Percentiles rank a stretch among this genome's conserved stretches.
These are phyloP conservation scores for Oryzias dopingdopingensis DNA, from an alignment of 2,797 vertebrate species.

Conservation along the genomic window DNA sequence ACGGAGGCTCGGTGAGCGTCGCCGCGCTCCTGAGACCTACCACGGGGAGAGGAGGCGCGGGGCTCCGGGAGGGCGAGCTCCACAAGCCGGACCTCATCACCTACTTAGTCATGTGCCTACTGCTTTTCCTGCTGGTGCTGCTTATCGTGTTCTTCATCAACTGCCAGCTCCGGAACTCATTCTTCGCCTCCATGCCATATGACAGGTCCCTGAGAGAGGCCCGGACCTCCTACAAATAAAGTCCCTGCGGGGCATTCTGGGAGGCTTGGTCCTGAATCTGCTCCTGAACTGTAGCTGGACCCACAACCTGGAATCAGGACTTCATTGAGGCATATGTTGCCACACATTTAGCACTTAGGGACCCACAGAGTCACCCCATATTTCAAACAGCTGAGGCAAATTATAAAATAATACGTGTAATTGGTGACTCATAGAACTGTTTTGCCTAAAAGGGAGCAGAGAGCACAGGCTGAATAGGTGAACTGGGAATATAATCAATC, in stretches of 20 bases:
- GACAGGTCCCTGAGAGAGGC: constrained; percentile 95
- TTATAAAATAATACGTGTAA: constrained; percentile 18
- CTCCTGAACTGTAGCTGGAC: constrained; percentile 20
- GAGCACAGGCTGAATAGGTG: not conserved
- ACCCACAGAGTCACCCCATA: not conserved
- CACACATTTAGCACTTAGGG: not conserved
- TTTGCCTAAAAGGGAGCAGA: constrained; percentile 4
- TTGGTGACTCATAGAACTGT: constrained; percentile 5
- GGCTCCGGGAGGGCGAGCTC: constrained; percentile 87
- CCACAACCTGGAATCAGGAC: constrained; percentile 14
- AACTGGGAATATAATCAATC: constrained; percentile 21
- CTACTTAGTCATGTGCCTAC: constrained; percentile 92
- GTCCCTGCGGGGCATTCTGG: not conserved
- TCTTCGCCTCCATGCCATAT: constrained; percentile 95
- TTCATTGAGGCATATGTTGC: constrained; percentile 8
- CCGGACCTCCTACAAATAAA: constrained; percentile 90
- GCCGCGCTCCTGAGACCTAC: constrained; percentile 89
- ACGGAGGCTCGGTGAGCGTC: constrained; percentile 85
- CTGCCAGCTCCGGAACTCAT: constrained; percentile 96
- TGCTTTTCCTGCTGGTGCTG: constrained; percentile 90
- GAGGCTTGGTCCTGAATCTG: constrained; percentile 8
- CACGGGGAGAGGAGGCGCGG: constrained; percentile 64
- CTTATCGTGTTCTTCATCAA: constrained; percentile 97
- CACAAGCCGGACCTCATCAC: constrained; percentile 93
- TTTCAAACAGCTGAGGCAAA: constrained; percentile 8